A percentile compares a stretch with the other conserved stretches of the same genome.
phyloP scores from a whole-genome alignment of 2,113 vertebrate species.

The Saguinus midas region DNA sequence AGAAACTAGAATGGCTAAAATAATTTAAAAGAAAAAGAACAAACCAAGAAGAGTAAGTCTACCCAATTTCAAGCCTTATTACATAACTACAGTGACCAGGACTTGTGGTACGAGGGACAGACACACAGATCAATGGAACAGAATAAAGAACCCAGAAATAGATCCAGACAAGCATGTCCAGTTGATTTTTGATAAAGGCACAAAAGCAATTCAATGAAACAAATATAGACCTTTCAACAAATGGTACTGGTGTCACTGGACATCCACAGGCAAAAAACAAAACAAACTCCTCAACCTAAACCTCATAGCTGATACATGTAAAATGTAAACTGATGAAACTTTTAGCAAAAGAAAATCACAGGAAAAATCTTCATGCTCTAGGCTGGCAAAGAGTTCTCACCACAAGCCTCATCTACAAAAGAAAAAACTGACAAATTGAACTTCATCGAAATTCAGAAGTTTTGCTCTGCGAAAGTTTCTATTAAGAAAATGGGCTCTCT shows the following conservation, averaged over 20 bases:
- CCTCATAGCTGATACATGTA: not conserved
- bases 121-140: not conserved
- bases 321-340: not conserved
- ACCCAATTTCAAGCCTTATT: not conserved
- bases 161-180: not conserved
- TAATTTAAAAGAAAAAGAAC: not conserved
- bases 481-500: not conserved
- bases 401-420: not conserved
- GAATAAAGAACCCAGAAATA: not conserved
- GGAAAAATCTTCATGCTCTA: not conserved
- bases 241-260: too few relatives aligned
- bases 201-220: not conserved
- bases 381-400: not conserved
- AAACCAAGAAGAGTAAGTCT: not conserved
- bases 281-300: not conserved
- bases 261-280: not conserved
- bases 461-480: not conserved
- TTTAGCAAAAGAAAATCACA: not conserved
- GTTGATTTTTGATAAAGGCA: too few relatives aligned
- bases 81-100: not conserved
- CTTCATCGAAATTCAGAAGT: not conserved
- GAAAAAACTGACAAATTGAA: not conserved
- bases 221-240: not conserved
- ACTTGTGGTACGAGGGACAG: accelerated
- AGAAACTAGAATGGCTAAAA: not conserved